Percentiles rank a stretch among this genome's conserved stretches.
These are phyloP conservation scores for Agrotis ipsilon DNA, from an alignment of 2,888 invertebrate species.

Conservation along the genomic window DNA sequence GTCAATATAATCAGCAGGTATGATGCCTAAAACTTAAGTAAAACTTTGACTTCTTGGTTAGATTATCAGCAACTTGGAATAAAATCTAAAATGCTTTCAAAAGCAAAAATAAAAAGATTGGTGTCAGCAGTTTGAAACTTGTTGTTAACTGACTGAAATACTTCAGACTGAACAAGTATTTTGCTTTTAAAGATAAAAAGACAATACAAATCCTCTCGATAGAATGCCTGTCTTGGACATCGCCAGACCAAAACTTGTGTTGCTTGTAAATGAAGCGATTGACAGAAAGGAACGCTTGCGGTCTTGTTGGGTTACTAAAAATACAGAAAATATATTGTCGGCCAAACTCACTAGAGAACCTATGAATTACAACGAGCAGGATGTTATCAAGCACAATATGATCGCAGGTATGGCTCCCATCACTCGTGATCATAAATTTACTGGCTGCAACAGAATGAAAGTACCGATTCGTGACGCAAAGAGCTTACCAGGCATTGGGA, in stretches of 20 bases:
- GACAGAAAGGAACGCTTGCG: slow-evolving; percentile 76
- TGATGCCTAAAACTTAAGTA: no score
- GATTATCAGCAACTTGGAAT: no score
- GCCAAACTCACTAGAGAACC: slow-evolving; percentile 74
- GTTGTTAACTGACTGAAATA: no score
- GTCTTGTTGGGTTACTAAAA: slow-evolving; percentile 74
- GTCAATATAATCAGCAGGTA: no score
- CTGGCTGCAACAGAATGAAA: slow-evolving; percentile 69
- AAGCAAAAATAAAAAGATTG: no score
- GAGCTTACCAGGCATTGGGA: slow-evolving; percentile 68
- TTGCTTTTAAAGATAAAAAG: not conserved
- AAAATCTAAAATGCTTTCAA: no score
- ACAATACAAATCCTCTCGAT: not conserved
- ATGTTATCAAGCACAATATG: slow-evolving; percentile 75
- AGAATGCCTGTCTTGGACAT: slow-evolving; percentile 75
- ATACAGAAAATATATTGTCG: slow-evolving; percentile 71
- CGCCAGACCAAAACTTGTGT: slow-evolving; percentile 75
- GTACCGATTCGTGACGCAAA: slow-evolving; percentile 70
- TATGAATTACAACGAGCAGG: slow-evolving; percentile 74
- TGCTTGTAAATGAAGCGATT: slow-evolving; percentile 76
- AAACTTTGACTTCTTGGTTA: no score
- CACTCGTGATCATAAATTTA: slow-evolving; percentile 72
- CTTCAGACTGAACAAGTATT: not conserved
- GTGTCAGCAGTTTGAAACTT: no score
- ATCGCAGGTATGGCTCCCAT: slow-evolving; percentile 72